Conservation (phyloP, 1,140 invertebrate genomes). For the Drosophila obscura region DNA sequence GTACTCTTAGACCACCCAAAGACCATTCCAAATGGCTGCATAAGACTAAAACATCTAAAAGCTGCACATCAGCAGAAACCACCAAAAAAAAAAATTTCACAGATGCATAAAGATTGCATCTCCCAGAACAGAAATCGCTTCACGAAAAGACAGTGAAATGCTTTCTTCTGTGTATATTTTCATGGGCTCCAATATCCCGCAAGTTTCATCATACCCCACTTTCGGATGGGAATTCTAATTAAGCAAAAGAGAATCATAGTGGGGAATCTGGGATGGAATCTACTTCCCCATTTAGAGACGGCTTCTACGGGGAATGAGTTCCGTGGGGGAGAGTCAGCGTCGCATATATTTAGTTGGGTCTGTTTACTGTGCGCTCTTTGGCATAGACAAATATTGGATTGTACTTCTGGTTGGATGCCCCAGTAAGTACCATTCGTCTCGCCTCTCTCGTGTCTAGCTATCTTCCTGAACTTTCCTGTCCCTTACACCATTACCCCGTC, state of each 20-base stretch:
- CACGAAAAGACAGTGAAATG: not conserved
- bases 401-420: slow-evolving; percentile 26
- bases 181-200: not conserved
- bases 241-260: slow-evolving; percentile 37
- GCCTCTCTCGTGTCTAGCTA: not conserved
- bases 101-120: slow-evolving; percentile 1
- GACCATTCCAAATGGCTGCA: too few relatives aligned
- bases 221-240: slow-evolving; percentile 33
- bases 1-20: too few relatives aligned
- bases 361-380: slow-evolving; percentile 64
- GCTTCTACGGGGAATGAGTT: not conserved
- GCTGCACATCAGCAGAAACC: too few relatives aligned
- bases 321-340: not conserved
- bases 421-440: not conserved
- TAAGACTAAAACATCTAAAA: too few relatives aligned
- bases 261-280: slow-evolving; percentile 13
- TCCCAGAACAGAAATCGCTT: not conserved
- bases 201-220: slow-evolving; percentile 6
- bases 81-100: too few relatives aligned
- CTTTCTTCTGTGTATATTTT: not conserved
- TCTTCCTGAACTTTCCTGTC: not conserved
- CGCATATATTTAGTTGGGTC: slow-evolving; percentile 37
- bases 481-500: not conserved
- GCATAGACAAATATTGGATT: slow-evolving; percentile 65
- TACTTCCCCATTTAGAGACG: slow-evolving; percentile 27